Conservation (phyloP, 2,113 vertebrate genomes). For the Scartelaos histophorus region DNA sequence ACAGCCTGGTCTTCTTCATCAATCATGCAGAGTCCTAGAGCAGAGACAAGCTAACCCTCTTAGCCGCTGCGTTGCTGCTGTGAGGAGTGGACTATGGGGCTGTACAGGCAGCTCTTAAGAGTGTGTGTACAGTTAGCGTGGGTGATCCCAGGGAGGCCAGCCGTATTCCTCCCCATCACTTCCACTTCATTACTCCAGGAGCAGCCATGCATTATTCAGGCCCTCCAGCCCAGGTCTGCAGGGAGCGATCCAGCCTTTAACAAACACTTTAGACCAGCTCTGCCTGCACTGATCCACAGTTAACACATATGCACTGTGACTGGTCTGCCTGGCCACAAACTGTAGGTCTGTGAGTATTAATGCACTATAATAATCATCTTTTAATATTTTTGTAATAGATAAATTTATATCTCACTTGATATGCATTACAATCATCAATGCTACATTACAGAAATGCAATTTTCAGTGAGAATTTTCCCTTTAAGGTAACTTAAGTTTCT, state of each 20-base stretch:
- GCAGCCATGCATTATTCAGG: slow-evolving; percentile 78
- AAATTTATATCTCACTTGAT: not conserved
- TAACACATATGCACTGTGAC: not conserved
- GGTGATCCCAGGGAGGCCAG: slow-evolving; percentile 71
- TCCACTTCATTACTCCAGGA: slow-evolving; percentile 79
- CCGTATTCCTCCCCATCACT: slow-evolving; percentile 74
- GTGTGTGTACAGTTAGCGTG: slow-evolving; percentile 70
- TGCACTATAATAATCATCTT: not conserved
- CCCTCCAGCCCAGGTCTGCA: slow-evolving; percentile 61
- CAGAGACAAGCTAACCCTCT: slow-evolving; percentile 77
- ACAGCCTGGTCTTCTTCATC: slow-evolving; percentile 73
- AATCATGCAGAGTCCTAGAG: slow-evolving; percentile 78
- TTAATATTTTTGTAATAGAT: too few relatives aligned
- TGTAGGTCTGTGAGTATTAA: not conserved
- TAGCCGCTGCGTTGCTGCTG: slow-evolving; percentile 49
- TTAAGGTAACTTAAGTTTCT: not conserved
- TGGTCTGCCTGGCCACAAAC: not conserved
- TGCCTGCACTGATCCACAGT: slow-evolving; percentile 49
- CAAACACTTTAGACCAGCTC: slow-evolving; percentile 74
- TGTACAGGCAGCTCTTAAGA: slow-evolving; percentile 67
- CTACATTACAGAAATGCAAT: not conserved
- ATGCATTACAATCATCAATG: not conserved
- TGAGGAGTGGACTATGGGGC: slow-evolving; percentile 44
- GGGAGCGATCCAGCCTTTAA: slow-evolving; percentile 75
- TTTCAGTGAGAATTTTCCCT: not conserved